A percentile compares a stretch with the other conserved stretches of the same genome.
Conservation (phyloP, 2,797 vertebrate genomes). For the Urocyon cinereoargenteus region DNA sequence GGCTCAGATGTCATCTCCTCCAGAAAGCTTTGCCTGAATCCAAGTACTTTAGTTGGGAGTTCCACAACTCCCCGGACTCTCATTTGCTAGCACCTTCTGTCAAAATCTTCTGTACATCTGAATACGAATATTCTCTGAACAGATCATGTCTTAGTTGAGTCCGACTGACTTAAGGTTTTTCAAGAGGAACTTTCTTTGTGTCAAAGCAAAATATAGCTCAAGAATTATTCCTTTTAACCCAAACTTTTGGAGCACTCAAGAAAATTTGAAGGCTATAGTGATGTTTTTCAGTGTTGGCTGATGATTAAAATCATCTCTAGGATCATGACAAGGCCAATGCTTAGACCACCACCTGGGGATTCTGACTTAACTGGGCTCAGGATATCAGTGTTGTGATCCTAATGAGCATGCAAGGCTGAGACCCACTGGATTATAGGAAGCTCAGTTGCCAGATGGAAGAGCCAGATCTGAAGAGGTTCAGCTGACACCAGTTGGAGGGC, state of each 20-base stretch:
- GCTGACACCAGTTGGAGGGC: background rate
- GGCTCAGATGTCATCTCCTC: background rate
- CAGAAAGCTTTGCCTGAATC: background rate
- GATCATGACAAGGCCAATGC: background rate
- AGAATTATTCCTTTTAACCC: background rate
- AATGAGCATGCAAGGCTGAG: background rate
- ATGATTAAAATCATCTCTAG: background rate
- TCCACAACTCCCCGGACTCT: accelerated
- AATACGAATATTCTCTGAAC: background rate
- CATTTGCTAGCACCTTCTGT: background rate
- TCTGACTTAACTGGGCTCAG: background rate
- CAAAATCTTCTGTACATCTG: background rate
- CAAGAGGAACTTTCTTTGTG: background rate
- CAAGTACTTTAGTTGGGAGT: background rate
- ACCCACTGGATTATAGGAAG: too few species aligned
- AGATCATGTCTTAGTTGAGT: background rate
- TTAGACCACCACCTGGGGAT: background rate
- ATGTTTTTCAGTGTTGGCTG: background rate
- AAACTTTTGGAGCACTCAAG: background rate
- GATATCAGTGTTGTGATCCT: background rate
- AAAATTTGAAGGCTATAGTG: background rate
- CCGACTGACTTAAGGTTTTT: background rate
- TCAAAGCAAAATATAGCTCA: background rate
- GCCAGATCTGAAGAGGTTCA: background rate
- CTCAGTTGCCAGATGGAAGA: background rate